Evolutionary conservation across 1,140 invertebrate genomes (phyloP), one percentile per base, ranked within the genome.

Genomic region (Lanistes nyassanus): DNA sequence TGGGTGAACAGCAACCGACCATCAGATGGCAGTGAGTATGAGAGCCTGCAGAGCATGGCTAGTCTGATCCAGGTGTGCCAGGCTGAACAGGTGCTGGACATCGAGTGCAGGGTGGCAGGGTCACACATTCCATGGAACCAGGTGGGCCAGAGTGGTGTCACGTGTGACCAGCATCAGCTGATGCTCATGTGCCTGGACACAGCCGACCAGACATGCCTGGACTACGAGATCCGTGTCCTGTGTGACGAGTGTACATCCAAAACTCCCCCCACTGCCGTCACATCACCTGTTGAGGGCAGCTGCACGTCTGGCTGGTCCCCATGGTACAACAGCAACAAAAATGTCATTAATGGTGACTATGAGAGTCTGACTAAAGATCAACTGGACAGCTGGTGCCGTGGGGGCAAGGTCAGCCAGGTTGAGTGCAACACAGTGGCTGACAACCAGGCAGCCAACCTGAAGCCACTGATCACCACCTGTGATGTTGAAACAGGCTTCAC

Each of bases 191-290:
- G 95, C 83, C 83, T 90, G 21, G 85, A 88, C 51, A 69, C 68
- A 19, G 66, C 78, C 9, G 80, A 73, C 36, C 78, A 82, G 23
- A 74, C 78, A 23, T 90, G 90, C 78, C 78, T 82, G 34, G 93
- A 95, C 84, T 95, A 94, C 85, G 94, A 95, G 84, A 92, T 95
- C 31, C 90, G 93, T 29, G 92, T 94, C 26, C 90, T 92, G 53
- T 95, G 94, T 82, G 88, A 92, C 64, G 82, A 85, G 62, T 86
- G 85, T 66, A 19, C 60, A 3, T 77, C 75, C 4, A 26, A 39
- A 29, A 37, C 71, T 4, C 56, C 76, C 39, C 64, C 76, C 21
- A 37, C 62, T 9, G 74, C 73, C 53, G 19, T 68, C 26, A 51
- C 76, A 34, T 55, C 75, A 56, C 55, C 74, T 2, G 53, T 67